phyloP scores from a whole-genome alignment of 2,888 invertebrate genomes.

The Blomia tropicalis region DNA sequence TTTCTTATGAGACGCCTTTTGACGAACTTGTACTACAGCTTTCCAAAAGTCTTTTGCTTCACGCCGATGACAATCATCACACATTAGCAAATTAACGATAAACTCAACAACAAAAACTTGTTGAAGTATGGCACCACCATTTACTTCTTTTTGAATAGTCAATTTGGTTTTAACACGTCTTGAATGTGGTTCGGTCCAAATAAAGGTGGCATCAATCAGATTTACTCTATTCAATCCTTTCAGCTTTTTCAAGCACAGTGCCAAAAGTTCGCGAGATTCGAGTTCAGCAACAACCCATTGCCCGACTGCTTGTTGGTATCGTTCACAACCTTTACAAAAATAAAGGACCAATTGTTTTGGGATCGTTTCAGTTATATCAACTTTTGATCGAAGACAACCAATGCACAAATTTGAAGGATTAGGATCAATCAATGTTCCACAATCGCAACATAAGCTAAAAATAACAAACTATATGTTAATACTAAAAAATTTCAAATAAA shows the following conservation, averaged over 20 bases:
- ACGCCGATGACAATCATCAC: slow-evolving; percentile 84
- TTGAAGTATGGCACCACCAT: slow-evolving; percentile 73
- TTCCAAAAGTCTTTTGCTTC: slow-evolving; percentile 98
- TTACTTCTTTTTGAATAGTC: slow-evolving; percentile 84
- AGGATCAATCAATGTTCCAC: slow-evolving; percentile 74
- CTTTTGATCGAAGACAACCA: slow-evolving; percentile 68
- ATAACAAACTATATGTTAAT: neutral
- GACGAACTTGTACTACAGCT: slow-evolving; percentile 49
- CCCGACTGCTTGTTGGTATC: slow-evolving; percentile 78
- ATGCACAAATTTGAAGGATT: slow-evolving; percentile 97
- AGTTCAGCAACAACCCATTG: slow-evolving; percentile 59
- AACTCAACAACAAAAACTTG: slow-evolving; percentile 92
- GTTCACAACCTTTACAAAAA: slow-evolving; percentile 81
- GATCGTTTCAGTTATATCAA: slow-evolving; percentile 90
- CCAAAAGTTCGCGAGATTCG: slow-evolving; percentile 77
- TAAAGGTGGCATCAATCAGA: slow-evolving; percentile 83
- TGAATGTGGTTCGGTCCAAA: slow-evolving; percentile 99
- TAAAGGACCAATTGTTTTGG: slow-evolving; percentile 70
- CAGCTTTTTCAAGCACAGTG: slow-evolving; percentile 75
- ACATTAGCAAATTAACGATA: slow-evolving; percentile 79
- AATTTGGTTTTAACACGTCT: slow-evolving; percentile 88
- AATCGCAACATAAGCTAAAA: slow-evolving; percentile 67
- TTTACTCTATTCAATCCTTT: slow-evolving; percentile 69
- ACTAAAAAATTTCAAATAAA: neutral
- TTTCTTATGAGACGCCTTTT: slow-evolving; percentile 58